Evolutionary conservation across 2,113 vertebrate species (phyloP), one percentile per base, ranked within the genome.

Genomic region (Brachirus orientalis): DNA sequence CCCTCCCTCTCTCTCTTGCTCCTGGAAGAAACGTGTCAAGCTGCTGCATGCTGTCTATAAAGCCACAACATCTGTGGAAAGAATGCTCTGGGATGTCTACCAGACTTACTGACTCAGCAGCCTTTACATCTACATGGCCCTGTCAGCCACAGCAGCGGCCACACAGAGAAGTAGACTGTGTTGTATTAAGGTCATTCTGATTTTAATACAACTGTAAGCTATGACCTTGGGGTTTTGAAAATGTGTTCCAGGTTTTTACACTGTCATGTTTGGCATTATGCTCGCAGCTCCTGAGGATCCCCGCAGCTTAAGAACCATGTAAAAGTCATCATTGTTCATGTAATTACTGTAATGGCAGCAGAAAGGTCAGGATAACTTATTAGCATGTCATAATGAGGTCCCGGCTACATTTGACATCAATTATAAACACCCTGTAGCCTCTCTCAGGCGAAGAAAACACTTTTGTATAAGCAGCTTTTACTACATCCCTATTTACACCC

Each of bases 361-460:
- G 47, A 81, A 79, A 85, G 86, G 90, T 83, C 73, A 65, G 17
- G 5, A 47, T 86, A 85, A 87, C 81, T 71, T 89, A 89, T 90
- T 89, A 88, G 74, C 73, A 47, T 79, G 84, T 86, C 87, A 65
- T 85, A 84, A 87, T 86, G 83, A 86, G 82, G 77, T 77, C 83
- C 54, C 47, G 1, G 69, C 55, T 70, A 78, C 65, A 40, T 84
- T 86, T 84, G 81, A 83, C 79, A 86, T 79, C 68, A 86, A 87
- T 91, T 89, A 88, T 61, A 38, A 72, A 60, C 65, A 51, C 79
- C 79, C 53, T 33, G 64, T 51, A 57, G 58, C 69, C 45, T 76
- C 58, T 44, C 58, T 79, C 63, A 22, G 53, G 44, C 41, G 16
- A 61, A 70, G 71, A 48, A 68, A 62, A 48, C 40, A 0, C 51